These are phyloP conservation scores for Brassicogethes aeneus DNA, from an alignment of 2,888 invertebrate species.

Conservation along the genomic window DNA sequence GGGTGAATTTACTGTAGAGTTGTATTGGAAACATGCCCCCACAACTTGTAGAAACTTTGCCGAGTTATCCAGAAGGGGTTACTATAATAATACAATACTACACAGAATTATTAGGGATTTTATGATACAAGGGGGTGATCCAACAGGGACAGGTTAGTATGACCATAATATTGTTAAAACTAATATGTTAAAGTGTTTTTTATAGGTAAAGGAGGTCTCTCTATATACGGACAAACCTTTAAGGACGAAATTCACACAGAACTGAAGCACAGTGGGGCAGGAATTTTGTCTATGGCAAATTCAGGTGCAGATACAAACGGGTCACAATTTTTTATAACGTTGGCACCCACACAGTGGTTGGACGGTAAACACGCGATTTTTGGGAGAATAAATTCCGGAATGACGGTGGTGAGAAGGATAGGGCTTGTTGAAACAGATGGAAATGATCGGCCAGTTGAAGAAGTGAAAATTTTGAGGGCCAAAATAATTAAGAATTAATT, in stretches of 20 bases:
- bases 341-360: constrained; percentile 95
- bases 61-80: constrained; percentile 84
- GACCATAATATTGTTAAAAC: no score
- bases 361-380: constrained; percentile 98
- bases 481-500: constrained; percentile 39
- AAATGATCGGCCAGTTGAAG: constrained; percentile 84
- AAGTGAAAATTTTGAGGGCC: constrained; percentile 66
- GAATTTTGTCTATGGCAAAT: constrained; percentile 96
- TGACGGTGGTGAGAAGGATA: constrained; percentile 85
- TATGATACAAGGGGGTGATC: constrained; percentile 95
- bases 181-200: no score
- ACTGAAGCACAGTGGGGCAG: constrained; percentile 89
- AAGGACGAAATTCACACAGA: constrained; percentile 92
- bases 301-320: constrained; percentile 95
- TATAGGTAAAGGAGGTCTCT: constrained; percentile 78
- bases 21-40: constrained; percentile 99
- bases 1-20: constrained; percentile 85
- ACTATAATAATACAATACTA: constrained; percentile 93
- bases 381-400: constrained; percentile 79
- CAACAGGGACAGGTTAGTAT: constrained; percentile 56
- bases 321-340: constrained; percentile 95
- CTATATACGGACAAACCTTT: constrained; percentile 93
- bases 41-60: constrained; percentile 96
- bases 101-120: constrained; percentile 92
- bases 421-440: constrained; percentile 91